phyloP scores from a whole-genome alignment of 2,797 vertebrate genomes.

The Thalassophryne amazonica region DNA sequence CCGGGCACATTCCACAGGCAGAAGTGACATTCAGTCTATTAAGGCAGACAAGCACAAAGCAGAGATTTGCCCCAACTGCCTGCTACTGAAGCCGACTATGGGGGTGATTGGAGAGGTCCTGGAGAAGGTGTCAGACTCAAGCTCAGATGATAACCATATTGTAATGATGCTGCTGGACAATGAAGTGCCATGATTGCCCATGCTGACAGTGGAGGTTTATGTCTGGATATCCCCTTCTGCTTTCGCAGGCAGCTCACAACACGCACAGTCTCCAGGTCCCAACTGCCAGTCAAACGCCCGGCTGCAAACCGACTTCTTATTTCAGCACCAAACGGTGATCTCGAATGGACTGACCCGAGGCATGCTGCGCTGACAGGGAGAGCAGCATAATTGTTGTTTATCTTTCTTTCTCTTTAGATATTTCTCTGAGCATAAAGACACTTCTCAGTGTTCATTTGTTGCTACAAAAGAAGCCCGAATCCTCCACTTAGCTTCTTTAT shows the following conservation, averaged over 20 bases:
- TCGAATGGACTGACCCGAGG: slow-evolving; percentile 80
- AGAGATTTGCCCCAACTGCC: slow-evolving; percentile 98
- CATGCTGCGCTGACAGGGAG: slow-evolving; percentile 71
- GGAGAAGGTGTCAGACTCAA: slow-evolving; percentile 95
- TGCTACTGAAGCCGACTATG: slow-evolving; percentile 94
- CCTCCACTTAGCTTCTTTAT: slow-evolving; percentile 71
- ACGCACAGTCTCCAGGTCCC: slow-evolving; percentile 80
- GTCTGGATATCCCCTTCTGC: slow-evolving; percentile 69
- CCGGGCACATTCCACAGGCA: slow-evolving; percentile 95
- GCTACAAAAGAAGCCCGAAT: slow-evolving; percentile 64
- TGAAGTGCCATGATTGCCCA: slow-evolving; percentile 94
- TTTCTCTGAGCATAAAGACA: slow-evolving; percentile 70
- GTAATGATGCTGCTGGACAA: slow-evolving; percentile 98
- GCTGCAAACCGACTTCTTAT: slow-evolving; percentile 79
- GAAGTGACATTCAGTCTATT: slow-evolving; percentile 99
- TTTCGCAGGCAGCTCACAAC: slow-evolving; percentile 74
- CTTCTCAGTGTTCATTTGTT: slow-evolving; percentile 75
- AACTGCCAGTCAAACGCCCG: slow-evolving; percentile 81
- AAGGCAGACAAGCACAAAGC: slow-evolving; percentile 99
- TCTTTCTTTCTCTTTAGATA: slow-evolving; percentile 71
- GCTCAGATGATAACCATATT: slow-evolving; percentile 99
- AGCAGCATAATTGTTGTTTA: slow-evolving; percentile 78
- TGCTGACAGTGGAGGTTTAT: slow-evolving; percentile 84
- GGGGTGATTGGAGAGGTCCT: slow-evolving; percentile 99
- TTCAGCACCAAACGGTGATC: slow-evolving; percentile 77